phyloP scores from a whole-genome alignment of 1,140 invertebrate species.

The Hesperophylax magnus region DNA sequence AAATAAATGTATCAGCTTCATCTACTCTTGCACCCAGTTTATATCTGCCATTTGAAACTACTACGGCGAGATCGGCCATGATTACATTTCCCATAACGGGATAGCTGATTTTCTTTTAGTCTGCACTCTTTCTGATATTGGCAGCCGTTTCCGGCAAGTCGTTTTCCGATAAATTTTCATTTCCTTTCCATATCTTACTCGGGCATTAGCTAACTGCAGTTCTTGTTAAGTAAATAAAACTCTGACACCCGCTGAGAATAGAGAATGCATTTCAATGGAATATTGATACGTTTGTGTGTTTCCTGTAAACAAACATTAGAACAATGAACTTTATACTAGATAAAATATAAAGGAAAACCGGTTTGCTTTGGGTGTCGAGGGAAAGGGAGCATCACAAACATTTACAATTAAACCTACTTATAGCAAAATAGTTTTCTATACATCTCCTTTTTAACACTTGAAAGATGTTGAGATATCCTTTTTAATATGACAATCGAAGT shows the following conservation, averaged over 20 bases:
- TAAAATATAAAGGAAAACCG: background rate
- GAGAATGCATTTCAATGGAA: background rate
- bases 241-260: background rate
- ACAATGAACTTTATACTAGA: background rate
- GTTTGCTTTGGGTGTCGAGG: background rate
- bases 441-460: no score
- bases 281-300: background rate
- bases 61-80: no score
- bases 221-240: constrained; percentile 12
- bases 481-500: no score
- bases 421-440: background rate
- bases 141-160: background rate
- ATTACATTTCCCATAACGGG: background rate
- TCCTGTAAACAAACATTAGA: background rate
- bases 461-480: no score
- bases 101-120: constrained; percentile 19
- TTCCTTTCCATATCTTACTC: background rate
- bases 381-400: background rate
- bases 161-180: constrained; percentile 18
- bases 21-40: no score
- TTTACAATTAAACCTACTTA: background rate
- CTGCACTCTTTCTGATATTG: constrained; percentile 21
- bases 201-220: constrained; percentile 14
- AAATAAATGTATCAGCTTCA: no score
- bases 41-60: no score